phyloP scores from a whole-genome alignment of 1,140 invertebrate species.

The Aphaenogaster floridana region DNA sequence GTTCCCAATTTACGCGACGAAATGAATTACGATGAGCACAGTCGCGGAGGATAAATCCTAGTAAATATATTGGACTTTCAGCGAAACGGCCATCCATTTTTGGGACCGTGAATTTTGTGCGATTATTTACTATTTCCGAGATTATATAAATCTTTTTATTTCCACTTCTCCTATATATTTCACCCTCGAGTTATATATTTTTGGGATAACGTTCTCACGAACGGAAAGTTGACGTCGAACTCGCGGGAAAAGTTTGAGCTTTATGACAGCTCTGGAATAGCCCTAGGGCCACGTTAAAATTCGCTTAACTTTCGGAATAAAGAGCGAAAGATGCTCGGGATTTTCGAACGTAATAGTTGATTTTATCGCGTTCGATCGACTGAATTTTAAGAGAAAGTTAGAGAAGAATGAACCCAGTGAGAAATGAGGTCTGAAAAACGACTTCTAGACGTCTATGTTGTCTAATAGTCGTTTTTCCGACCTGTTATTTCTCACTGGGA shows the following conservation, averaged over 20 bases:
- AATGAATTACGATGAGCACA: not conserved
- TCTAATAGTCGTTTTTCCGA: too few species aligned
- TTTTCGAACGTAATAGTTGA: constrained; percentile 24
- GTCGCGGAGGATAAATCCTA: not conserved
- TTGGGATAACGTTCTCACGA: not conserved
- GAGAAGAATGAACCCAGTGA: not conserved
- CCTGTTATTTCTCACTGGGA: too few species aligned
- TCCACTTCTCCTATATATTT: too few species aligned
- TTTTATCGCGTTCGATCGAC: constrained; percentile 2
- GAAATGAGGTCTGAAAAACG: too few species aligned
- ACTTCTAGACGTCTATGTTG: too few species aligned
- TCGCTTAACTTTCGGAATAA: constrained; percentile 11
- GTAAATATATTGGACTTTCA: not conserved
- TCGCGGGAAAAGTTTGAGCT: constrained; percentile 14
- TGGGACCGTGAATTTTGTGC: not conserved
- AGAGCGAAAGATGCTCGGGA: not conserved
- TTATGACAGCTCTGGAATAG: not conserved
- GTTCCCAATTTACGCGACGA: not conserved
- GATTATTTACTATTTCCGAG: not conserved
- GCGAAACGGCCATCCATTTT: not conserved
- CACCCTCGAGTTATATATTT: not conserved
- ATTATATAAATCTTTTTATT: constrained; percentile 23
- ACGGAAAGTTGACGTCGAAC: not conserved
- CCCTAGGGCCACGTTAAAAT: constrained; percentile 19
- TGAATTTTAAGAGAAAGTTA: not conserved